Conservation (phyloP, 2,888 invertebrate genomes). For the Hydrotaea diabolus region DNA sequence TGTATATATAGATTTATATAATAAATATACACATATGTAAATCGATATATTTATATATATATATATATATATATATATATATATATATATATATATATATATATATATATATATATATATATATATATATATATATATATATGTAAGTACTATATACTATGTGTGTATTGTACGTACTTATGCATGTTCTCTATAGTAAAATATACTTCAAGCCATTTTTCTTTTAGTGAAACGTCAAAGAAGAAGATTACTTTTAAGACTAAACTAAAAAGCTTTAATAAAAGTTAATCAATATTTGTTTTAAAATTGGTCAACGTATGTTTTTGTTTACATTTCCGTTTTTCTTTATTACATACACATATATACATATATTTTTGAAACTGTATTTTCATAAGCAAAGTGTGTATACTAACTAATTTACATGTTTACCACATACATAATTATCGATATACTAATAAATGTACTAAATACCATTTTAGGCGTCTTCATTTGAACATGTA, state of each 20-base stretch:
- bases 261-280: constrained; percentile 54
- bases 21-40: no score
- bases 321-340: constrained; percentile 26
- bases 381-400: background rate
- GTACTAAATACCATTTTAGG: constrained; percentile 6
- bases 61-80: constrained; percentile 1
- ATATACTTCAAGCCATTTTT: constrained; percentile 56
- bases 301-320: constrained; percentile 11
- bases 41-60: background rate
- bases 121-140: constrained; percentile 1
- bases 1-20: no score
- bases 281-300: constrained; percentile 29
- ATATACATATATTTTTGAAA: constrained; percentile 6
- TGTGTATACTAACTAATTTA: constrained; percentile 41
- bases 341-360: constrained; percentile 4
- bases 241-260: constrained; percentile 21
- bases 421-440: constrained; percentile 35
- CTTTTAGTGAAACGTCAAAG: constrained; percentile 6
- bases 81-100: background rate
- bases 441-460: constrained; percentile 7
- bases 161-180: background rate
- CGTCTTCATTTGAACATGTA: no score
- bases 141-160: no score
- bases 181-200: constrained; percentile 27
- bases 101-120: background rate